phyloP scores from a whole-genome alignment of 2,113 vertebrate species.

The Kobus ellipsiprymnus region DNA sequence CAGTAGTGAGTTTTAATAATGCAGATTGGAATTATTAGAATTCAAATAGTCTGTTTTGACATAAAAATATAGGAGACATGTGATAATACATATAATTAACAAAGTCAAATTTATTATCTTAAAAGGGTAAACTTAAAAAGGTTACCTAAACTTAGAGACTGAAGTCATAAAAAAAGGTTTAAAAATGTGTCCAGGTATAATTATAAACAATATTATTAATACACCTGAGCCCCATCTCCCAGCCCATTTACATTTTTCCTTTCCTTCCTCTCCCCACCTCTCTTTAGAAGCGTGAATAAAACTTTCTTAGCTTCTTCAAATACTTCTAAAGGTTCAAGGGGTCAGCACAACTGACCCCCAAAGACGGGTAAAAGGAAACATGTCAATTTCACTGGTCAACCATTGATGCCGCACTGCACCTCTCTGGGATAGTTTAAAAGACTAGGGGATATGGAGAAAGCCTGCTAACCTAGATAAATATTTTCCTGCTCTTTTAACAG shows the following conservation, averaged over 20 bases:
- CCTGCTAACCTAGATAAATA: background rate
- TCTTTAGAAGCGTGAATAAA: background rate
- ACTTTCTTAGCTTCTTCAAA: background rate
- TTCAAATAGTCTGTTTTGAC: slow-evolving; percentile 11
- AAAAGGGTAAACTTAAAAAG: background rate
- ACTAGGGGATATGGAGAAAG: background rate
- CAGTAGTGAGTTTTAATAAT: slow-evolving; percentile 3
- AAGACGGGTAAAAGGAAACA: background rate
- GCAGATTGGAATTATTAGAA: background rate
- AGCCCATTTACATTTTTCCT: background rate
- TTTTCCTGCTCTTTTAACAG: background rate
- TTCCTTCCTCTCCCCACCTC: background rate
- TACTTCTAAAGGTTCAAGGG: background rate
- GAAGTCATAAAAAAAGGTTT: background rate
- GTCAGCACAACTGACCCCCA: background rate
- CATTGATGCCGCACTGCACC: background rate
- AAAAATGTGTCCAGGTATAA: background rate
- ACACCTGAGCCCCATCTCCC: background rate
- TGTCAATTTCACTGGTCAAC: background rate
- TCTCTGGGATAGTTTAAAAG: background rate
- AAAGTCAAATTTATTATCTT: background rate
- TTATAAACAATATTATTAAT: background rate
- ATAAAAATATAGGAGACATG: background rate
- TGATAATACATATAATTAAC: background rate
- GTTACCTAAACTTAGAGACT: background rate